These are phyloP conservation scores for Remorina albescens DNA, from an alignment of 2,797 vertebrate species.

Conservation along the genomic window DNA sequence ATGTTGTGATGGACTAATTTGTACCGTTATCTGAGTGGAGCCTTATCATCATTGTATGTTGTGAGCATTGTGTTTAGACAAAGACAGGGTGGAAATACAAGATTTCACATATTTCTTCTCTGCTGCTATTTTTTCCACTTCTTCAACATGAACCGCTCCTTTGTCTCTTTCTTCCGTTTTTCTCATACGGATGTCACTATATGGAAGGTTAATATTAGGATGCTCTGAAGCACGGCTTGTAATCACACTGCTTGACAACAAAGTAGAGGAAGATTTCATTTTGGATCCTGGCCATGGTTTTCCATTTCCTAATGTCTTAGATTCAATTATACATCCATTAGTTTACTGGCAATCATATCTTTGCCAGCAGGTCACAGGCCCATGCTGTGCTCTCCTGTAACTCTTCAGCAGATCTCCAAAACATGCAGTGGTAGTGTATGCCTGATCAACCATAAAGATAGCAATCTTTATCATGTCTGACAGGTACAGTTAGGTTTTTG, in stretches of 20 bases:
- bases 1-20: slow-evolving; percentile 22
- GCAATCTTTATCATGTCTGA: background rate
- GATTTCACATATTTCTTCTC: slow-evolving; percentile 32
- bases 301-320: slow-evolving; percentile 73
- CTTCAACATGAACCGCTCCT: background rate
- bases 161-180: slow-evolving; percentile 30
- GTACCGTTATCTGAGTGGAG: slow-evolving; percentile 1
- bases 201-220: slow-evolving; percentile 66
- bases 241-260: slow-evolving; percentile 41
- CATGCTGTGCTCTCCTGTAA: slow-evolving; percentile 6
- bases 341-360: slow-evolving; percentile 68
- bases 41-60: slow-evolving; percentile 6
- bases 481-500: slow-evolving; percentile 1
- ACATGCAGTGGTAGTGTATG: background rate
- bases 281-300: slow-evolving; percentile 49
- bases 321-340: slow-evolving; percentile 80
- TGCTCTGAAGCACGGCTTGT: slow-evolving; percentile 44
- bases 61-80: slow-evolving; percentile 5
- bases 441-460: slow-evolving; percentile 12
- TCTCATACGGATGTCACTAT: slow-evolving; percentile 62
- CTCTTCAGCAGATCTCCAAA: slow-evolving; percentile 3
- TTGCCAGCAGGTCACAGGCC: slow-evolving; percentile 52
- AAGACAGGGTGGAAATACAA: slow-evolving; percentile 7
- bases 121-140: slow-evolving; percentile 1
- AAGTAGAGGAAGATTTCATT: slow-evolving; percentile 44